A percentile compares a stretch with the other conserved stretches of the same genome.
These are phyloP conservation scores for Hyposoter didymator DNA, from an alignment of 2,888 invertebrate genomes.

Conservation along the genomic window DNA sequence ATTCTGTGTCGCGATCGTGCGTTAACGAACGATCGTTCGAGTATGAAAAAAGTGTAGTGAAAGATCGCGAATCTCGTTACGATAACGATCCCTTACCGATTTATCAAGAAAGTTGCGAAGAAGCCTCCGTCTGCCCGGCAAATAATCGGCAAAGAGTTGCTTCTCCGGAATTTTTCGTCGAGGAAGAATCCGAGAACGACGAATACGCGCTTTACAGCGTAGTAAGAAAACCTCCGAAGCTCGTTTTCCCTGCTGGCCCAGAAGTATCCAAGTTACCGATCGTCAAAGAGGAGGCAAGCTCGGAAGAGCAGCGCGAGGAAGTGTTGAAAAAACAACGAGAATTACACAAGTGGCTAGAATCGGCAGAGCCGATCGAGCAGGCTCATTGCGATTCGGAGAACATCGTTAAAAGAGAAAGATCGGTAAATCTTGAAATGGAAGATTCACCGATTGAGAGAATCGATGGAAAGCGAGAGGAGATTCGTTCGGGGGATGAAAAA, in stretches of 20 bases:
- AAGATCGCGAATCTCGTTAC: constrained; percentile 29
- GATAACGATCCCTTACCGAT: constrained; percentile 52
- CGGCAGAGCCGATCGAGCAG: constrained; percentile 61
- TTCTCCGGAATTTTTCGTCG: constrained; percentile 1
- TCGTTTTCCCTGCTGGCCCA: constrained; percentile 48
- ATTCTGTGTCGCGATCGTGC: constrained; percentile 59
- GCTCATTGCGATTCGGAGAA: constrained; percentile 5
- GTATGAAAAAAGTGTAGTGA: constrained; percentile 55
- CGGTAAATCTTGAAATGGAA: constrained; percentile 25
- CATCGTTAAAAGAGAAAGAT: constrained; percentile 6
- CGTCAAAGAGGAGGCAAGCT: constrained; percentile 33
- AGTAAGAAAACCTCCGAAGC: constrained; percentile 74
- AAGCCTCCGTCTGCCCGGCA: constrained; percentile 10
- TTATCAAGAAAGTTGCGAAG: constrained; percentile 45
- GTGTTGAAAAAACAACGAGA: constrained; percentile 70
- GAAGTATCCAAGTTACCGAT: constrained; percentile 60
- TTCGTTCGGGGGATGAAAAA: constrained; percentile 54
- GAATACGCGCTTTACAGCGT: constrained; percentile 77
- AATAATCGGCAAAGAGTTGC: constrained; percentile 25
- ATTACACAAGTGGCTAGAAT: constrained; percentile 76
- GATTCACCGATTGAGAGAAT: constrained; percentile 24
- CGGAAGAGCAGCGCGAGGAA: constrained; percentile 52
- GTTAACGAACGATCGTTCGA: constrained; percentile 70
- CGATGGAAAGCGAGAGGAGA: constrained; percentile 23
- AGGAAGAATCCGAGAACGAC: constrained; percentile 69